phyloP scores from a whole-genome alignment of 2,888 invertebrate species.

The Ophonus ardosiacus region DNA sequence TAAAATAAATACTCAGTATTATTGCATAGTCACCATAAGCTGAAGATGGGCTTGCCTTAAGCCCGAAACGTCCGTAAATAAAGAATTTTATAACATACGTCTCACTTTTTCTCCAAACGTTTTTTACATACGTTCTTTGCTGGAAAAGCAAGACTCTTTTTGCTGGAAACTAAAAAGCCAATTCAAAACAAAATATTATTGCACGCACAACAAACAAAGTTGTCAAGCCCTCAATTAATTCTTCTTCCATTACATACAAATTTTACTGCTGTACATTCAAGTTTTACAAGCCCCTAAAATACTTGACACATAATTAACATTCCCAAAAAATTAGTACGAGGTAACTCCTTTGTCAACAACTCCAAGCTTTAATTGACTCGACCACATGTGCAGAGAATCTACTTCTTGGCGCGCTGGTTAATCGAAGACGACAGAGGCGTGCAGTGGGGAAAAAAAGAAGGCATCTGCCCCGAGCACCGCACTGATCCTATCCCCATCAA shows the following conservation, averaged over 20 bases:
- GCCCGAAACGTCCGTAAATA: too few relatives aligned
- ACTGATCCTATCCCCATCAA: conserved; percentile 39
- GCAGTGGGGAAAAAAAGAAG: conserved; percentile 11
- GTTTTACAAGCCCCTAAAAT: conserved; percentile 3
- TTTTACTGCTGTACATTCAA: background rate
- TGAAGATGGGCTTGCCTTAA: too few relatives aligned
- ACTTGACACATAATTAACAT: conserved; percentile 45
- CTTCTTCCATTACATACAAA: background rate
- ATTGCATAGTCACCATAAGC: too few relatives aligned
- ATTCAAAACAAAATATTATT: too few relatives aligned
- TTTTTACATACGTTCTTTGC: too few relatives aligned
- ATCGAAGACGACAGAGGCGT: conserved; percentile 49
- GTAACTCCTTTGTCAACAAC: conserved; percentile 1
- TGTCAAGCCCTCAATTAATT: background rate
- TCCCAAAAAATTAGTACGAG: conserved; percentile 17
- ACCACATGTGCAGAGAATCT: conserved; percentile 38
- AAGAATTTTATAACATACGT: too few relatives aligned
- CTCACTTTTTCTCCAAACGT: too few relatives aligned
- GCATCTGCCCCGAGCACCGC: conserved; percentile 3
- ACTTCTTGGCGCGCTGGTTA: conserved; percentile 1
- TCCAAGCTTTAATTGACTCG: conserved; percentile 8
- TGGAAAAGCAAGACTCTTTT: too few relatives aligned
- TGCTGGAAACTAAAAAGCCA: too few relatives aligned
- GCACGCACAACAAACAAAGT: background rate
- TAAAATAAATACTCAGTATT: too few relatives aligned